A percentile compares a stretch with the other conserved stretches of the same genome.
Conservation (phyloP, 2,888 invertebrate genomes). For the Gryllus longicercus region DNA sequence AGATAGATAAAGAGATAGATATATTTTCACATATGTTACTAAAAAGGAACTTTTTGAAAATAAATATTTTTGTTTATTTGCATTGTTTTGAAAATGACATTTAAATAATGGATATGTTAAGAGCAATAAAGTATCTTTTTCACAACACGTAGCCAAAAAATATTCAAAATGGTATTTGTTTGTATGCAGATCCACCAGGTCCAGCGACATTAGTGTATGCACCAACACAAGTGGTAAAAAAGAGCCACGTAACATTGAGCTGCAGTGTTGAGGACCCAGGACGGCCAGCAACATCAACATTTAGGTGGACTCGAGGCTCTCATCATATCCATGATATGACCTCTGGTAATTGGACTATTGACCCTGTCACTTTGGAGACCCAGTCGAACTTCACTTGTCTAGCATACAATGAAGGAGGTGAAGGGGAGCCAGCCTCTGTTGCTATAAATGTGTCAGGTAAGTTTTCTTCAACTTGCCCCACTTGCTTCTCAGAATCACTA, state of each 20-base stretch:
- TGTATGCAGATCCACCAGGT: conserved; percentile 72
- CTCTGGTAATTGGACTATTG: conserved; percentile 72
- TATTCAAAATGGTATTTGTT: not conserved
- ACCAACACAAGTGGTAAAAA: conserved; percentile 76
- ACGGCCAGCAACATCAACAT: conserved; percentile 57
- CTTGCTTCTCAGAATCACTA: too few relatives aligned
- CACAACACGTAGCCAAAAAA: not conserved
- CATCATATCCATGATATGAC: conserved; percentile 71
- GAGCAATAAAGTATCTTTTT: not conserved
- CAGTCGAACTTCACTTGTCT: conserved; percentile 87
- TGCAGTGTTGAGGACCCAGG: conserved; percentile 83
- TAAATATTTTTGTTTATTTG: too few relatives aligned
- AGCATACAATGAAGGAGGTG: conserved; percentile 81
- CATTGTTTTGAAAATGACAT: not conserved
- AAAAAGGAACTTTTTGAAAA: conserved; percentile 18
- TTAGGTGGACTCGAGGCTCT: conserved; percentile 70
- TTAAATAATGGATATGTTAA: not conserved
- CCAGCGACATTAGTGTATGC: conserved; percentile 72
- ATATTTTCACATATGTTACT: not conserved
- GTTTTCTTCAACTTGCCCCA: conserved; percentile 35
- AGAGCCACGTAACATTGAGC: conserved; percentile 73
- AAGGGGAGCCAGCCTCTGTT: conserved; percentile 64
- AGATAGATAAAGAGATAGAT: not conserved
- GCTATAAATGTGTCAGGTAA: conserved; percentile 68
- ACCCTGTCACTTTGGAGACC: conserved; percentile 79